These are phyloP conservation scores for Leucophenga montana DNA, from an alignment of 2,888 invertebrate genomes.

Conservation along the genomic window DNA sequence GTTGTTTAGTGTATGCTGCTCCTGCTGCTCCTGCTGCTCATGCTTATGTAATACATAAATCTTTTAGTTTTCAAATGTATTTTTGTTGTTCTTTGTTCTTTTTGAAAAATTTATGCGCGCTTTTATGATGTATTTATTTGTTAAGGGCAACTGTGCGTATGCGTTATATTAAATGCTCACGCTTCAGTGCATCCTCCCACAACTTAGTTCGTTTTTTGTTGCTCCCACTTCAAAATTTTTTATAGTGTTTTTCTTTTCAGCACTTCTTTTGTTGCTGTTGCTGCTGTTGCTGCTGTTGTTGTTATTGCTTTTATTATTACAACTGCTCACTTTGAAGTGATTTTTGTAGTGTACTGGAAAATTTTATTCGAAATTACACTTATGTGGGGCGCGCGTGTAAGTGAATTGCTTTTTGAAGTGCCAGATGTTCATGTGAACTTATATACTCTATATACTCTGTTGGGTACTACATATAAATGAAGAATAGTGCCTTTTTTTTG, in stretches of 20 bases:
- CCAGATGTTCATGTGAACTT: neutral
- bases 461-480: neutral
- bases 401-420: slow-evolving; percentile 18
- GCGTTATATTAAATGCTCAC: slow-evolving; percentile 20
- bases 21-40: neutral
- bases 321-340: slow-evolving; percentile 17
- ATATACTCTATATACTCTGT: too few relatives aligned
- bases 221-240: neutral
- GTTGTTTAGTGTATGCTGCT: neutral
- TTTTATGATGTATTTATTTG: slow-evolving; percentile 8
- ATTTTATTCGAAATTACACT: slow-evolving; percentile 10
- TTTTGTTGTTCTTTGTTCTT: neutral
- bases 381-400: neutral
- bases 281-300: neutral
- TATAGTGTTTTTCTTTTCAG: neutral
- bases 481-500: too few relatives aligned
- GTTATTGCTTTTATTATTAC: neutral
- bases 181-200: slow-evolving; percentile 4
- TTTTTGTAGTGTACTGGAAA: slow-evolving; percentile 19
- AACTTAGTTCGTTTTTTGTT: neutral
- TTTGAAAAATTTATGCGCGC: slow-evolving; percentile 2
- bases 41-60: neutral
- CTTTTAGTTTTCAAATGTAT: too few relatives aligned
- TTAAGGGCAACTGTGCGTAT: slow-evolving; percentile 25
- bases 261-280: neutral